Evolutionary conservation across 2,888 invertebrate species (phyloP), one percentile per base, ranked within the genome.

Genomic region (Sycophila texana): DNA sequence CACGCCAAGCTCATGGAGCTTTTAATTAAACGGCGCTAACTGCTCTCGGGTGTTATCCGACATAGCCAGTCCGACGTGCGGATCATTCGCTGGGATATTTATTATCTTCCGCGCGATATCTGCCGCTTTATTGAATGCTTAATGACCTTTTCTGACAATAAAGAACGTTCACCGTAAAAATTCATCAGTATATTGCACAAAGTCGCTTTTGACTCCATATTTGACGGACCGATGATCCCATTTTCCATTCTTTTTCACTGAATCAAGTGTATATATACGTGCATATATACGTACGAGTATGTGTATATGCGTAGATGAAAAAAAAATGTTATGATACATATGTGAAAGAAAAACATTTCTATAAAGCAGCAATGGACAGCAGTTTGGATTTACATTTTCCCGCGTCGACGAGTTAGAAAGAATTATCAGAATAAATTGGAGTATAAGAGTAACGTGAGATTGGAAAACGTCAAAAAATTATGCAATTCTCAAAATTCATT

Each of bases 71-170:
- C 65, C 22, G 30, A 63, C 57, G 65, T 58, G 58, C 49, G 20
- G 63, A 71, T 71, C 18, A 71, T 47, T 13, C 22, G 13, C 26
- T 30, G 13, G 22, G 63, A 58, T 65, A 71, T 65, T 71, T 71
- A 65, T 65, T 55, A 77, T 20, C 47, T 22, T 4, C n/a, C 39
- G 39, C 39, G 39, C 39, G 39, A 39, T 39, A 39, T 39, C 39
- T 39, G 39, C 39, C 7, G 39, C 49, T 71, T 57, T 47, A 49
- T 57, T 14, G 26, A 61, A 55, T 30, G 39, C 18, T 14, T 65
- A 55, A 72, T 72, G 66, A 72, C 61, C 66, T 57, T 58, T 72
- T 58, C 55, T 22, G 60, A 60, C 61, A 73, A 77, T 77, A 73
- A 77, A 77, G 77, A 67, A 20, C 53, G 7, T 55, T 39, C 16